A percentile compares a stretch with the other conserved stretches of the same genome.
These are phyloP conservation scores for Candidula unifasciata DNA, from an alignment of 2,888 invertebrate species.

Conservation along the genomic window DNA sequence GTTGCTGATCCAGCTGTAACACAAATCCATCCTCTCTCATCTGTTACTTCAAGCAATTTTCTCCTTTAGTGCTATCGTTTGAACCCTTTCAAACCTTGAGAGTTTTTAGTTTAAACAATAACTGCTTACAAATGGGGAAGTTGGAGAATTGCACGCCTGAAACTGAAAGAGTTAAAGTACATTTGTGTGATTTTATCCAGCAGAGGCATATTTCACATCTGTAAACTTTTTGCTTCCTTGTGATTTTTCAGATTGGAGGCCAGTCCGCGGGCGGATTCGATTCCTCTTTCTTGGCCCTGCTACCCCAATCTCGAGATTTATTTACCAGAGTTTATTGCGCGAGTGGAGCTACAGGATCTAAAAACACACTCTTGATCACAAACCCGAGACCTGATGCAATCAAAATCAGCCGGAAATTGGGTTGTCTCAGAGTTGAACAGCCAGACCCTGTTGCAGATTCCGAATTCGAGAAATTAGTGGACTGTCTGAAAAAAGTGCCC, in stretches of 20 bases:
- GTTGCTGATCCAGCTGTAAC: too few relatives aligned
- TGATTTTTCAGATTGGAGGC: conserved; percentile 26
- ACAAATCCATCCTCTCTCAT: too few relatives aligned
- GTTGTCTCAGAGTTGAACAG: conserved; percentile 1
- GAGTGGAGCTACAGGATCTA: conserved; percentile 35
- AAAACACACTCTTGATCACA: neutral
- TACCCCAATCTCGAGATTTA: neutral
- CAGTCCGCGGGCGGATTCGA: conserved; percentile 41
- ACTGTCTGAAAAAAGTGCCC: conserved; percentile 28
- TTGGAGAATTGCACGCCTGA: too few relatives aligned
- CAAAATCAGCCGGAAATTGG: neutral
- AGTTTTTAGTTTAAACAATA: too few relatives aligned
- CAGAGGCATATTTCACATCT: neutral
- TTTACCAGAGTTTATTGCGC: conserved; percentile 22
- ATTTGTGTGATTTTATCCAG: too few relatives aligned
- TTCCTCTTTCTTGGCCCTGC: conserved; percentile 3
- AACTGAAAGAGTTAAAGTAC: neutral
- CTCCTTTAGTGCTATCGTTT: too few relatives aligned
- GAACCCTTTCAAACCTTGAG: too few relatives aligned
- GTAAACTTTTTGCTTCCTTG: too few relatives aligned
- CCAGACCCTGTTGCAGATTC: conserved; percentile 18
- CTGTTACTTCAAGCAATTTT: too few relatives aligned
- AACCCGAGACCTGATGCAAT: conserved; percentile 25
- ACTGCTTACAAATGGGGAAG: too few relatives aligned
- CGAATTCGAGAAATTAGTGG: conserved; percentile 24